Evolutionary conservation across 1,140 invertebrate genomes (phyloP).

Genomic region (Trachymyrmex septentrionalis): DNA sequence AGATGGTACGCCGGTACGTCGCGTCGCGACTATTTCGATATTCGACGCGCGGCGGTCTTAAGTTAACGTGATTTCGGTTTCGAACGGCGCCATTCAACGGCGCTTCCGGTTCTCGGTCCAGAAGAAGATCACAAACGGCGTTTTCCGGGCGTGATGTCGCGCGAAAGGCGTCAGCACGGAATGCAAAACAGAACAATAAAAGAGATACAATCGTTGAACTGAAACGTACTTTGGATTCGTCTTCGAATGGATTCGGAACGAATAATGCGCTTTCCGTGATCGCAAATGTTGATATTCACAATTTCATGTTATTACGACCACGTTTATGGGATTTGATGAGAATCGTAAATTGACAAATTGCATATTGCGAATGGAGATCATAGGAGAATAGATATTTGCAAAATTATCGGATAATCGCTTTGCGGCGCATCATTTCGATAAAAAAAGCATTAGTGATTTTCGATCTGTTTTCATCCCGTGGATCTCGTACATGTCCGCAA

Average conservation of each 20-base stretch:
- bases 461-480: background rate
- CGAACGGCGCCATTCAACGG: slow-evolving; percentile 72
- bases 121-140: slow-evolving; percentile 66
- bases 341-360: slow-evolving; percentile 29
- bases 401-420: background rate
- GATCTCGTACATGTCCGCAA: background rate
- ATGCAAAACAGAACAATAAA: slow-evolving; percentile 57
- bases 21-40: slow-evolving; percentile 69
- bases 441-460: background rate
- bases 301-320: slow-evolving; percentile 16
- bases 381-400: background rate
- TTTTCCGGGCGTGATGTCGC: slow-evolving; percentile 16
- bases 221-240: slow-evolving; percentile 20
- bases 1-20: slow-evolving; percentile 41
- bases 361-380: background rate
- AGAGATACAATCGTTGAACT: background rate
- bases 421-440: background rate
- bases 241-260: slow-evolving; percentile 14
- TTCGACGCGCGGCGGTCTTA: slow-evolving; percentile 70
- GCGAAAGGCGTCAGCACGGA: slow-evolving; percentile 26
- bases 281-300: slow-evolving; percentile 37
- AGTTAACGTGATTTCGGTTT: slow-evolving; percentile 80
- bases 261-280: slow-evolving; percentile 46
- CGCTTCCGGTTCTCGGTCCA: slow-evolving; percentile 61
- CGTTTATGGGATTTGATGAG: background rate